Conservation (phyloP, 2,888 invertebrate species). For the Ephialtes manifestator region DNA sequence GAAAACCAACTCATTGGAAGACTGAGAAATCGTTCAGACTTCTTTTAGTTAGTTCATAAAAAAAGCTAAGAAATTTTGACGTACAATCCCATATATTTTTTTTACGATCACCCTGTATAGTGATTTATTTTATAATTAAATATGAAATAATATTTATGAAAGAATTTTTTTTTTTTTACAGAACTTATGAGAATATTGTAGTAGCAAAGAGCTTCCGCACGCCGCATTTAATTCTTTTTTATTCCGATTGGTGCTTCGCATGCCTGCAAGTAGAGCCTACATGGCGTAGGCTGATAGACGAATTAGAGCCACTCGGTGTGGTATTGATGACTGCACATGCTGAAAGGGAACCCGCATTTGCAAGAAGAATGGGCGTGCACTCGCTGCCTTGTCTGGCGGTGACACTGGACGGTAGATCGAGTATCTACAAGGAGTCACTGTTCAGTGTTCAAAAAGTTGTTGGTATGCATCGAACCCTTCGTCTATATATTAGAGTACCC, state of each 20-base stretch:
- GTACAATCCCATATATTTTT: background rate
- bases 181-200: constrained; percentile 95
- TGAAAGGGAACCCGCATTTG: constrained; percentile 92
- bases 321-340: constrained; percentile 94
- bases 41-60: no score
- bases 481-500: background rate
- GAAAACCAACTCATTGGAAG: no score
- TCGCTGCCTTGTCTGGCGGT: constrained; percentile 94
- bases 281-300: constrained; percentile 94
- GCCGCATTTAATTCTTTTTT: constrained; percentile 95
- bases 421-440: constrained; percentile 94
- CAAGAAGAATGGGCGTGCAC: constrained; percentile 93
- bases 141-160: constrained; percentile 47
- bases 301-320: constrained; percentile 94
- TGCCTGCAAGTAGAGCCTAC: constrained; percentile 95
- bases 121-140: constrained; percentile 60
- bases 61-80: no score
- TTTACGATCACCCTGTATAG: background rate
- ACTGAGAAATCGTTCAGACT: no score
- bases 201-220: constrained; percentile 93
- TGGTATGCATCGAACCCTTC: constrained; percentile 87
- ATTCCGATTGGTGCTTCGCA: constrained; percentile 97
- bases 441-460: constrained; percentile 93
- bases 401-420: constrained; percentile 93
- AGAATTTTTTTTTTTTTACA: constrained; percentile 83